phyloP scores from a whole-genome alignment of 2,113 vertebrate genomes.

The Tupaia chinensis region DNA sequence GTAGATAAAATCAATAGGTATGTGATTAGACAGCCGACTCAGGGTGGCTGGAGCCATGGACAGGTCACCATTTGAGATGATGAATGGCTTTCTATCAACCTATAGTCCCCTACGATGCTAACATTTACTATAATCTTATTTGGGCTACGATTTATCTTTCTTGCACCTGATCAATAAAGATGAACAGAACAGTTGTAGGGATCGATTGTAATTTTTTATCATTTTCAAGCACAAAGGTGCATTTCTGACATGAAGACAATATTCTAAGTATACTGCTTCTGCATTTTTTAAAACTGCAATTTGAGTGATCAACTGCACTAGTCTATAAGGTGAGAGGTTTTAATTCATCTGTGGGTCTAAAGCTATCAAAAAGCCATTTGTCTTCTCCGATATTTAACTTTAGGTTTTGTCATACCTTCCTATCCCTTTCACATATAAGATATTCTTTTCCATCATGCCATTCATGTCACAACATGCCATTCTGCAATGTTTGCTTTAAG shows the following conservation, averaged over 20 bases:
- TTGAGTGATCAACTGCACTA: slow-evolving; percentile 78
- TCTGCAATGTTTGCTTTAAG: not conserved
- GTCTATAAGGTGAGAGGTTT: slow-evolving; percentile 69
- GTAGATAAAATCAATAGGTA: slow-evolving; percentile 84
- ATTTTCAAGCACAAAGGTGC: slow-evolving; percentile 87
- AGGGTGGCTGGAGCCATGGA: slow-evolving; percentile 60
- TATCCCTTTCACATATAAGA: slow-evolving; percentile 37
- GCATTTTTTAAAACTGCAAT: slow-evolving; percentile 76
- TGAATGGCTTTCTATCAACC: slow-evolving; percentile 88
- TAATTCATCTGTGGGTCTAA: slow-evolving; percentile 66
- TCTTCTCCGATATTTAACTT: slow-evolving; percentile 65
- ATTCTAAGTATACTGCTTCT: slow-evolving; percentile 78
- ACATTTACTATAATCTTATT: slow-evolving; percentile 88
- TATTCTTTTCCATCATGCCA: slow-evolving; percentile 29
- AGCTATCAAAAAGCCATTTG: slow-evolving; percentile 78
- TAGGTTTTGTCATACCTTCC: slow-evolving; percentile 31
- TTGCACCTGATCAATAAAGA: slow-evolving; percentile 91
- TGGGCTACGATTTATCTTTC: slow-evolving; percentile 90
- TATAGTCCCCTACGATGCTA: slow-evolving; percentile 81
- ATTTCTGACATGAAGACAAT: slow-evolving; percentile 89
- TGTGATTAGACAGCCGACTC: slow-evolving; percentile 82
- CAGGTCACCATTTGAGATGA: slow-evolving; percentile 86
- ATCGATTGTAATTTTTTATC: slow-evolving; percentile 92
- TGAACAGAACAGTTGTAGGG: slow-evolving; percentile 91
- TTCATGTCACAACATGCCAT: not conserved